These are phyloP conservation scores for Diarsia mendica DNA, from an alignment of 2,888 invertebrate genomes.

Conservation along the genomic window DNA sequence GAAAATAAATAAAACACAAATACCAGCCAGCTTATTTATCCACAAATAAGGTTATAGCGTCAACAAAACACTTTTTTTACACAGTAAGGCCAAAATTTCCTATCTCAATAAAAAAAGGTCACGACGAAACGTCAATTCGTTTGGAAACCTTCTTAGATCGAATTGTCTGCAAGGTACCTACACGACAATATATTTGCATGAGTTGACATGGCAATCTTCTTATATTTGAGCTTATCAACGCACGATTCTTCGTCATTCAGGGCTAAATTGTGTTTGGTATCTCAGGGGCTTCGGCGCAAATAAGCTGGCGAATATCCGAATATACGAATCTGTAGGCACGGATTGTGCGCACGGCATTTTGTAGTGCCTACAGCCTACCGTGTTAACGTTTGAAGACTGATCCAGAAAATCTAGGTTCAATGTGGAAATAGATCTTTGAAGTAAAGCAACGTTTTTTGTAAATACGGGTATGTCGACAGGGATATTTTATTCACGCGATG, in stretches of 20 bases:
- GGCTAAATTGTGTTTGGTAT: conserved; percentile 76
- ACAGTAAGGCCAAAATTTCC: conserved; percentile 70
- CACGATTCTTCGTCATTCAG: conserved; percentile 77
- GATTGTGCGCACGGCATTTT: conserved; percentile 49
- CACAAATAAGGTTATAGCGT: conserved; percentile 60
- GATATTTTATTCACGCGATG: conserved; percentile 13
- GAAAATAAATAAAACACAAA: conserved; percentile 39
- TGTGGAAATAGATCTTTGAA: conserved; percentile 21
- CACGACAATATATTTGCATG: conserved; percentile 76
- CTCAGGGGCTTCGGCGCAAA: conserved; percentile 65
- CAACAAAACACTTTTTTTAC: conserved; percentile 68
- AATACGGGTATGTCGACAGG: not conserved
- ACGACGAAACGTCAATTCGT: conserved; percentile 77
- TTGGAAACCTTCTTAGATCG: conserved; percentile 77
- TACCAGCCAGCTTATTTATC: conserved; percentile 48
- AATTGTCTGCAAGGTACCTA: conserved; percentile 74
- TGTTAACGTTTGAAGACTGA: conserved; percentile 27
- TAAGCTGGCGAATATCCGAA: conserved; percentile 64
- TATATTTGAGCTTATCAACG: conserved; percentile 81
- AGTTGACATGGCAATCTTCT: conserved; percentile 76
- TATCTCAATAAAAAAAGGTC: conserved; percentile 81
- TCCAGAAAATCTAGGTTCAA: conserved; percentile 63
- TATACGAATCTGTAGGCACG: conserved; percentile 49
- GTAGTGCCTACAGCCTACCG: conserved; percentile 28
- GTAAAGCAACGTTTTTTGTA: conserved; percentile 6